These are phyloP conservation scores for Cardiocondyla obscurior DNA, from an alignment of 1,140 invertebrate species.

Conservation along the genomic window DNA sequence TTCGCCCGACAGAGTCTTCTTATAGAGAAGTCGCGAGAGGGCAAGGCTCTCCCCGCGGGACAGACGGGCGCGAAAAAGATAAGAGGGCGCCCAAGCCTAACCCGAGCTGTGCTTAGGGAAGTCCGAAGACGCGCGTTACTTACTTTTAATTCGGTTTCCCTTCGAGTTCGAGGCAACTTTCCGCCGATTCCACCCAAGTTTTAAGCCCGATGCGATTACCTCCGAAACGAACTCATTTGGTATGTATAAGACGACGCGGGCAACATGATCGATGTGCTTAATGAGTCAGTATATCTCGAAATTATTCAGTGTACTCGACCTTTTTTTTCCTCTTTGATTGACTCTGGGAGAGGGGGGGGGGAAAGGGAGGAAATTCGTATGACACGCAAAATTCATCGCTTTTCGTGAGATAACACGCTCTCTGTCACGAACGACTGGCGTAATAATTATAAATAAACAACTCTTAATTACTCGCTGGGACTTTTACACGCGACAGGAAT, in stretches of 20 bases:
- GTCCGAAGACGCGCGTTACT: slow-evolving; percentile 54
- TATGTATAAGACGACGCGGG: slow-evolving; percentile 26
- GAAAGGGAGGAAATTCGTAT: too few species aligned
- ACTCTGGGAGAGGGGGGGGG: too few species aligned
- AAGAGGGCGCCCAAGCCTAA: slow-evolving; percentile 26
- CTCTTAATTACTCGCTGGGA: background rate
- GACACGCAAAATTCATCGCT: background rate
- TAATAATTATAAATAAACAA: background rate
- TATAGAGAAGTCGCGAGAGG: slow-evolving; percentile 50
- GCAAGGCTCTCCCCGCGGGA: slow-evolving; percentile 6
- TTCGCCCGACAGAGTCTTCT: slow-evolving; percentile 61
- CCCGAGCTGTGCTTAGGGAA: slow-evolving; percentile 5
- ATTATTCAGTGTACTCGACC: slow-evolving; percentile 11
- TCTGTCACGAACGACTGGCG: background rate
- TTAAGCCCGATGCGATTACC: slow-evolving; percentile 31
- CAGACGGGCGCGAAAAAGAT: slow-evolving; percentile 42
- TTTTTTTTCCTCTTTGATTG: background rate
- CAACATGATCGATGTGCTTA: slow-evolving; percentile 39
- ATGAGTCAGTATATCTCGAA: background rate
- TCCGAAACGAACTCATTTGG: slow-evolving; percentile 35
- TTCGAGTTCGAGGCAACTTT: slow-evolving; percentile 24
- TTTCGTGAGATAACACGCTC: background rate
- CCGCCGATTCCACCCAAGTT: background rate
- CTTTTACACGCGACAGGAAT: background rate
- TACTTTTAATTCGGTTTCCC: slow-evolving; percentile 67